These are phyloP conservation scores for Laticauda laticaudata DNA, from an alignment of 2,113 vertebrate genomes.

Conservation along the genomic window DNA sequence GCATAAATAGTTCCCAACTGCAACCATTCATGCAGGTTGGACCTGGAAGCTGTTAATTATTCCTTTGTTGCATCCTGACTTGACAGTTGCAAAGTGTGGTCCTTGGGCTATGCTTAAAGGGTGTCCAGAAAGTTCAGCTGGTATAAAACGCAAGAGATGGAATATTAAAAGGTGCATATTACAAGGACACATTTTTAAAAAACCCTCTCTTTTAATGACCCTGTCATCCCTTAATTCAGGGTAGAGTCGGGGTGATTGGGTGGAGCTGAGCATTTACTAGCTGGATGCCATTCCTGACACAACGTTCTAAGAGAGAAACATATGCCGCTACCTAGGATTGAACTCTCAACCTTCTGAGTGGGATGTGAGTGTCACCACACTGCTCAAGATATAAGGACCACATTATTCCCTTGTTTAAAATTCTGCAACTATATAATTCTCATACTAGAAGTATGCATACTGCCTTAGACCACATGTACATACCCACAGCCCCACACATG, in stretches of 20 bases:
- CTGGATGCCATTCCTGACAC: neutral
- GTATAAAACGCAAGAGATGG: neutral
- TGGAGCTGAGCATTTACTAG: neutral
- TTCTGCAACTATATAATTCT: neutral
- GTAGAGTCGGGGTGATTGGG: neutral
- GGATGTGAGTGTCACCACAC: neutral
- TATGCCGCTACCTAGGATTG: neutral
- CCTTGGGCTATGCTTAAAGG: neutral
- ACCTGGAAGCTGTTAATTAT: neutral
- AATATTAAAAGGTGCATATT: neutral
- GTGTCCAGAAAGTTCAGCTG: neutral
- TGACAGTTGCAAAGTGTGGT: neutral
- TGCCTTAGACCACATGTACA: neutral
- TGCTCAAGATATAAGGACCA: neutral
- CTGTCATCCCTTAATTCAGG: neutral
- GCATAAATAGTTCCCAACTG: neutral
- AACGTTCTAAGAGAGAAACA: neutral
- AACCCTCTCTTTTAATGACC: neutral
- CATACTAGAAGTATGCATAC: neutral
- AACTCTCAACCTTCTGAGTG: neutral
- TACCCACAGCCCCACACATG: no score
- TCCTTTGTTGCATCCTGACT: neutral
- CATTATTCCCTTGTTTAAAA: neutral
- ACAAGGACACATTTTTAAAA: neutral
- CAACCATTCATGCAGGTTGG: neutral